These are phyloP conservation scores for Rhagophthalmus giganteus DNA, from an alignment of 2,888 invertebrate genomes.

Conservation along the genomic window DNA sequence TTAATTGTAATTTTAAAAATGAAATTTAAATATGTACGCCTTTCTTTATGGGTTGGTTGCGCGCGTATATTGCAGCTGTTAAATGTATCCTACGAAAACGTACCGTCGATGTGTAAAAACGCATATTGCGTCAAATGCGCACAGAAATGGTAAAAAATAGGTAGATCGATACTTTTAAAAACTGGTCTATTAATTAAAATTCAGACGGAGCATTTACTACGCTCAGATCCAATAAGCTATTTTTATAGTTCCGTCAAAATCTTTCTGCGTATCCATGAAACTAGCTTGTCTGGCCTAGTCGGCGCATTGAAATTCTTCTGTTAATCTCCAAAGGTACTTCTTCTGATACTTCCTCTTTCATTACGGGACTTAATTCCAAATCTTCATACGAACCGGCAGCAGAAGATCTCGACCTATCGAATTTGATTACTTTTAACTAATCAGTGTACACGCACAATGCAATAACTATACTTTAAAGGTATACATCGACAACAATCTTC, in stretches of 20 bases:
- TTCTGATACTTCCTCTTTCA: conserved; percentile 54
- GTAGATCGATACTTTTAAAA: no score
- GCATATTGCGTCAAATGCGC: neutral
- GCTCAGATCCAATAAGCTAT: conserved; percentile 85
- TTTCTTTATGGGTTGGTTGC: no score
- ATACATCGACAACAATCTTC: conserved; percentile 75
- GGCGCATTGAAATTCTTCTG: conserved; percentile 65
- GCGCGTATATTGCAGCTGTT: no score
- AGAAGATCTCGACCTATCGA: conserved; percentile 58
- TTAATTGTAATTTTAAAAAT: no score
- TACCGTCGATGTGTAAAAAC: no score
- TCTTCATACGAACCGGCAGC: conserved; percentile 72
- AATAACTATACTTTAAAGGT: conserved; percentile 70
- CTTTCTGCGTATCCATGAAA: conserved; percentile 79
- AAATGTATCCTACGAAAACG: no score
- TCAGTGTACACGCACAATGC: neutral
- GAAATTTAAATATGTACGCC: no score
- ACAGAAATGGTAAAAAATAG: neutral
- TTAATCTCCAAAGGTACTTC: conserved; percentile 54
- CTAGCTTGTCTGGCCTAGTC: conserved; percentile 78
- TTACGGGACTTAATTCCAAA: conserved; percentile 61
- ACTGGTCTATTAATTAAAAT: no score
- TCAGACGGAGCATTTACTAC: neutral
- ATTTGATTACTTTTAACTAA: neutral
- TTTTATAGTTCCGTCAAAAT: conserved; percentile 77